Evolutionary conservation across 2,888 invertebrate genomes (phyloP).

Genomic region (Sympetrum striolatum): DNA sequence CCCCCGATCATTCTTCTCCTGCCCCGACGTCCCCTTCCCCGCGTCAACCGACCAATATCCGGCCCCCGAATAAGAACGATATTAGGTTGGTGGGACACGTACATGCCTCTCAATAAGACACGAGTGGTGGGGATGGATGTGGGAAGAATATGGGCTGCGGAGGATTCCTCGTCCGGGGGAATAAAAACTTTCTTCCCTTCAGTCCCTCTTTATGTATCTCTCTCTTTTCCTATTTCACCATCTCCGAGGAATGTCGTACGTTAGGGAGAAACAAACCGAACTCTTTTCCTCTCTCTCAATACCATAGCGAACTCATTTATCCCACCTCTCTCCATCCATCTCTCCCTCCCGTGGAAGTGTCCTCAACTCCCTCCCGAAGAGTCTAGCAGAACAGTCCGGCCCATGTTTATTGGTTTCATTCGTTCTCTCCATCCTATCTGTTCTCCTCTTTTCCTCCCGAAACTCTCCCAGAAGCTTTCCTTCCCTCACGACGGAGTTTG

Average conservation of each 20-base stretch:
- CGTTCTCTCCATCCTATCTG: not conserved
- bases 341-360: not conserved
- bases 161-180: not conserved
- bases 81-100: slow-evolving; percentile 42
- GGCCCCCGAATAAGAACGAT: slow-evolving; percentile 42
- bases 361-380: not conserved
- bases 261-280: slow-evolving; percentile 16
- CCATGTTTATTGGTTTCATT: not conserved
- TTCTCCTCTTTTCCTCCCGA: not conserved
- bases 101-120: slow-evolving; percentile 41
- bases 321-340: not conserved
- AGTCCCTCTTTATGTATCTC: not conserved
- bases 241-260: not conserved
- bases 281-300: slow-evolving; percentile 14
- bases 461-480: not conserved
- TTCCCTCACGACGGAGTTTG: not conserved
- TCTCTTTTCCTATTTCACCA: slow-evolving; percentile 7
- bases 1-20: slow-evolving; percentile 46
- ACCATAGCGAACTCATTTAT: not conserved
- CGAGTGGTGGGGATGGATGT: not conserved
- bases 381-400: not conserved
- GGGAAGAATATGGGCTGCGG: not conserved
- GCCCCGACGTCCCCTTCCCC: slow-evolving; percentile 8
- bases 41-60: slow-evolving; percentile 42
- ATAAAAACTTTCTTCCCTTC: not conserved